Evolutionary conservation across 2,797 vertebrate genomes (phyloP).

Genomic region (Lerista edwardsae): DNA sequence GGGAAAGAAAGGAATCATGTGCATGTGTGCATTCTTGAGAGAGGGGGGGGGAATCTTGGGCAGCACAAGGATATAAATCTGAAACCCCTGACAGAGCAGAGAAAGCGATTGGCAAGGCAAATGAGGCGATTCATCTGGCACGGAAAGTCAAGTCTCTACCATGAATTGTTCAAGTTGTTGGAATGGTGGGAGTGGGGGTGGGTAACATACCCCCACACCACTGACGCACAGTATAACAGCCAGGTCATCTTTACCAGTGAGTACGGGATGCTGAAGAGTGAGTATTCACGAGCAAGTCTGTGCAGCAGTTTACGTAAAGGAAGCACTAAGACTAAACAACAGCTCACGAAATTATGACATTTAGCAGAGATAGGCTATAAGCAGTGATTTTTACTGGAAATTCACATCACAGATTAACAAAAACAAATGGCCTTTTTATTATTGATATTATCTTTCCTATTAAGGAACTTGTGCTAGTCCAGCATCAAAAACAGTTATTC

Average conservation of each 20-base stretch:
- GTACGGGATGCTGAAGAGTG: conserved; percentile 7
- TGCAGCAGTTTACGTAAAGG: background rate
- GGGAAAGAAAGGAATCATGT: background rate
- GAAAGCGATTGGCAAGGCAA: background rate
- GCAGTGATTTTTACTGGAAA: conserved; percentile 52
- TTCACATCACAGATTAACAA: background rate
- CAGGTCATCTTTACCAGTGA: background rate
- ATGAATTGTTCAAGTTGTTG: conserved; percentile 2
- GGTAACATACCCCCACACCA: background rate
- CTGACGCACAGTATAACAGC: conserved; percentile 8
- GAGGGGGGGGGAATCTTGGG: conserved; percentile 12
- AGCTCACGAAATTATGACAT: background rate
- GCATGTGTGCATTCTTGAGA: too few species aligned
- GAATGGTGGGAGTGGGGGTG: background rate
- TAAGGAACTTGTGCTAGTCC: conserved; percentile 14
- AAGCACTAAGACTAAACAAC: background rate
- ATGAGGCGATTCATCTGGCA: conserved; percentile 8
- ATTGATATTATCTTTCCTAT: conserved; percentile 31
- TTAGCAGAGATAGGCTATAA: conserved; percentile 38
- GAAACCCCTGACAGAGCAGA: conserved; percentile 8
- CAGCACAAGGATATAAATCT: conserved; percentile 21
- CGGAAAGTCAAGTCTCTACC: background rate
- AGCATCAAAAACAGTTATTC: conserved; percentile 30
- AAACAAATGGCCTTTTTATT: conserved; percentile 1
- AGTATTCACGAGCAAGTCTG: conserved; percentile 20